These are phyloP conservation scores for Sycophaga agraensis DNA, from an alignment of 1,140 invertebrate genomes.

Conservation along the genomic window DNA sequence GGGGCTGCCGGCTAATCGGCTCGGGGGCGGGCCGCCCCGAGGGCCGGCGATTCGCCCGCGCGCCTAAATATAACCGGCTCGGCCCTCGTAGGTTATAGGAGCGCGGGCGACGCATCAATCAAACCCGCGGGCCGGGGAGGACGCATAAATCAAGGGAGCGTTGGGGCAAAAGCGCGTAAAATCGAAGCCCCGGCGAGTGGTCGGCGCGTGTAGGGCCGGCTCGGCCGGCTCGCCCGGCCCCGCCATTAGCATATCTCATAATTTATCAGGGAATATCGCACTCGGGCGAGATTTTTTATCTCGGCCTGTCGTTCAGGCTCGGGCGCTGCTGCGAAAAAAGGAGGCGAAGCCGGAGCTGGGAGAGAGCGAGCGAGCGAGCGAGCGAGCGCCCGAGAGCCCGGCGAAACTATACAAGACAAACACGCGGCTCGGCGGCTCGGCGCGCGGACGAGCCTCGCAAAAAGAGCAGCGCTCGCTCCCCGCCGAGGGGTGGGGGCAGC, in stretches of 20 bases:
- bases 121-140: not conserved
- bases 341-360: too few relatives aligned
- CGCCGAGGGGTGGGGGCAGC: too few relatives aligned
- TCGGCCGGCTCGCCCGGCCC: too few relatives aligned
- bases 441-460: too few relatives aligned
- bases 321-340: too few relatives aligned
- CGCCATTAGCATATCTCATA: constrained; percentile 22
- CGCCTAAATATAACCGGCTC: too few relatives aligned
- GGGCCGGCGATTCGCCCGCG: too few relatives aligned
- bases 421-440: not conserved
- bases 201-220: too few relatives aligned
- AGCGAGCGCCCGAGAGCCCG: constrained; percentile 30
- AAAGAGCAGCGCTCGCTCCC: too few relatives aligned
- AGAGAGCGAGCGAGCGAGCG: not conserved
- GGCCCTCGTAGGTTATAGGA: too few relatives aligned
- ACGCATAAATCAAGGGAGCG: constrained; percentile 1
- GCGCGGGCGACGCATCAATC: not conserved
- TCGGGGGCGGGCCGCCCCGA: too few relatives aligned
- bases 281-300: constrained; percentile 4
- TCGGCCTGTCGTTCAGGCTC: not conserved
- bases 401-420: constrained; percentile 16
- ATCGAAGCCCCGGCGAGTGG: constrained; percentile 1
- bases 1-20: too few relatives aligned
- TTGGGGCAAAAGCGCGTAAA: not conserved
- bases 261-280: constrained; percentile 15